These are phyloP conservation scores for Drosophila yakuba DNA, from an alignment of 1,140 invertebrate species.

Conservation along the genomic window DNA sequence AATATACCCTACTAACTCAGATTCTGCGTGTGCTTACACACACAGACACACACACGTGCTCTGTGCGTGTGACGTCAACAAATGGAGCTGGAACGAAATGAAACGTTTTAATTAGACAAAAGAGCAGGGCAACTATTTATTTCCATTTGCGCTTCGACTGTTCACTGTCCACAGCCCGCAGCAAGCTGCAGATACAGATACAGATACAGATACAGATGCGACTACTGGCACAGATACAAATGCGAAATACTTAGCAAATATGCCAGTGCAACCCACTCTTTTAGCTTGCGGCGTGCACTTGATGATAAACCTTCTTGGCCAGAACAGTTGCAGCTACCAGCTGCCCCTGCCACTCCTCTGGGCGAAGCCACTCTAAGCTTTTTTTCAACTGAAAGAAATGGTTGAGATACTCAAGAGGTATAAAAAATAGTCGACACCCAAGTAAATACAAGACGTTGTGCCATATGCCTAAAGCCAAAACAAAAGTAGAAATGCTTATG, in stretches of 20 bases:
- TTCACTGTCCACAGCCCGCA: constrained; percentile 43
- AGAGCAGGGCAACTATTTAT: constrained; percentile 80
- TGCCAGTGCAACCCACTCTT: constrained; percentile 9
- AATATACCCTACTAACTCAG: not conserved
- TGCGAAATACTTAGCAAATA: constrained; percentile 29
- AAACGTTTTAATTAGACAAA: constrained; percentile 80
- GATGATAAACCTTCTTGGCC: constrained; percentile 30
- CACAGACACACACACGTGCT: constrained; percentile 12
- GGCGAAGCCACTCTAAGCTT: not conserved
- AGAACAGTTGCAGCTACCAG: constrained; percentile 17
- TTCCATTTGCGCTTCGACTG: constrained; percentile 64
- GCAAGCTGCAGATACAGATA: constrained; percentile 36
- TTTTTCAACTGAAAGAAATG: not conserved
- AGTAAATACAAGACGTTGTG: too few relatives aligned
- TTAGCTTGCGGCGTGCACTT: constrained; percentile 19
- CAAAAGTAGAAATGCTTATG: too few relatives aligned
- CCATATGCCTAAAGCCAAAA: too few relatives aligned
- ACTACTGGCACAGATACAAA: constrained; percentile 13
- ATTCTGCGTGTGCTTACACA: not conserved
- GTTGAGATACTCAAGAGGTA: too few relatives aligned
- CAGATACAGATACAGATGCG: constrained; percentile 6
- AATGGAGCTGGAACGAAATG: constrained; percentile 63
- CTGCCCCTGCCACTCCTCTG: not conserved
- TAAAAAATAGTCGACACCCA: too few relatives aligned
- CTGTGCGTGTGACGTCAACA: constrained; percentile 61